Percentiles rank a stretch among this genome's conserved stretches.
These are phyloP conservation scores for Cheirogaleus medius DNA, from an alignment of 2,113 vertebrate genomes.

Conservation along the genomic window DNA sequence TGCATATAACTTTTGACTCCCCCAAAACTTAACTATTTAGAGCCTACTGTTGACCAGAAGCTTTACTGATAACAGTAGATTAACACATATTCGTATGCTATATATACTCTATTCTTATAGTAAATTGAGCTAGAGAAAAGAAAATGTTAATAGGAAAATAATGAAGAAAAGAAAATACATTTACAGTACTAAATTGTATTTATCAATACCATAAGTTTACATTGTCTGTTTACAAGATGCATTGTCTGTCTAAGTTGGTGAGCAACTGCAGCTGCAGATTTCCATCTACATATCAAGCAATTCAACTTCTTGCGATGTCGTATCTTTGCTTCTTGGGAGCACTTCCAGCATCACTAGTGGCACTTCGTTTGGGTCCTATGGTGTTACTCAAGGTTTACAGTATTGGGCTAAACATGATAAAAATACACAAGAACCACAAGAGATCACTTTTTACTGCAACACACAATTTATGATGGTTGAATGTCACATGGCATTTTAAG, in stretches of 20 bases:
- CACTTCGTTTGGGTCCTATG: not conserved
- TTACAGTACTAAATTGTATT: not conserved
- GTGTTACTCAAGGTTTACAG: not conserved
- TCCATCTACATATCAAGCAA: not conserved
- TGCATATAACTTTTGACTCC: not conserved
- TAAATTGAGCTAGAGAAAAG: not conserved
- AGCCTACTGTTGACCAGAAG: not conserved
- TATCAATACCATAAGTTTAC: not conserved
- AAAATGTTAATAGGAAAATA: not conserved
- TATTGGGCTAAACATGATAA: not conserved
- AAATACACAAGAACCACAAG: fast-evolving
- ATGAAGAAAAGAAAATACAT: not conserved
- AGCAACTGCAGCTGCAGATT: fast-evolving
- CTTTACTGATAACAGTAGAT: not conserved
- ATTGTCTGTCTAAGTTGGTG: not conserved
- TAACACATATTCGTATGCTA: not conserved
- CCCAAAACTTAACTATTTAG: not conserved
- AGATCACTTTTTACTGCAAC: not conserved
- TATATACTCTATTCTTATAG: not conserved
- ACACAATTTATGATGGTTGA: not conserved
- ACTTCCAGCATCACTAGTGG: not conserved
- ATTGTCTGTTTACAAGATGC: not conserved
- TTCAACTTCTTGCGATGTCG: not conserved
- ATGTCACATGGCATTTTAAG: not conserved
- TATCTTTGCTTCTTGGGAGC: not conserved